Percentiles rank a stretch among this genome's conserved stretches.
phyloP scores from a whole-genome alignment of 2,888 invertebrate genomes.

The Morpho achilles region DNA sequence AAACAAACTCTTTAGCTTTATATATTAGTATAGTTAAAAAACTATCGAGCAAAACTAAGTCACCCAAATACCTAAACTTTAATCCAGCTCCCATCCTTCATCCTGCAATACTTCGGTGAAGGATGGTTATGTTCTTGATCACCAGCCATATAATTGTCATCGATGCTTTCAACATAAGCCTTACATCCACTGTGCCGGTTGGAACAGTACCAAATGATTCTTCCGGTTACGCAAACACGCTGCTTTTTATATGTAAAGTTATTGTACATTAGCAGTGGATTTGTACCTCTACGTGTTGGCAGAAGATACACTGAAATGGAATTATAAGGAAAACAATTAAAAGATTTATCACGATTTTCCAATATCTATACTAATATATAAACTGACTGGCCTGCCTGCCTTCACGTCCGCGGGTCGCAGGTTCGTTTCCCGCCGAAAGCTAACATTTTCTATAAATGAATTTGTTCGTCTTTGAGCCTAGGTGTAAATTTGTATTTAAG shows the following conservation, averaged over 20 bases:
- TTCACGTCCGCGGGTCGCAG: too few relatives aligned
- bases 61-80: conserved; percentile 23
- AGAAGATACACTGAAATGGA: conserved; percentile 22
- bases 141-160: conserved; percentile 14
- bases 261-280: conserved; percentile 28
- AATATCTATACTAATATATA: too few relatives aligned
- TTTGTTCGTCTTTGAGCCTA: too few relatives aligned
- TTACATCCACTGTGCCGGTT: conserved; percentile 26
- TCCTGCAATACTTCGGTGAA: conserved; percentile 30
- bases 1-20: too few relatives aligned
- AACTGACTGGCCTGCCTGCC: too few relatives aligned
- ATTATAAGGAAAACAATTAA: too few relatives aligned
- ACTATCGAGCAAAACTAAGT: too few relatives aligned
- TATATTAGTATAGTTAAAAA: too few relatives aligned
- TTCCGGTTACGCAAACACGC: conserved; percentile 18
- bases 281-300: conserved; percentile 22
- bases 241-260: conserved; percentile 28
- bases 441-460: too few relatives aligned
- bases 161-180: conserved; percentile 21
- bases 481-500: too few relatives aligned
- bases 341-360: too few relatives aligned
- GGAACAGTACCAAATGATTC: conserved; percentile 30
- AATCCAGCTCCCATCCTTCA: conserved; percentile 31
- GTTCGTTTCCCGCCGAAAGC: too few relatives aligned
- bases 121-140: conserved; percentile 38